phyloP scores from a whole-genome alignment of 2,888 invertebrate species.

The Epinotia ramella region DNA sequence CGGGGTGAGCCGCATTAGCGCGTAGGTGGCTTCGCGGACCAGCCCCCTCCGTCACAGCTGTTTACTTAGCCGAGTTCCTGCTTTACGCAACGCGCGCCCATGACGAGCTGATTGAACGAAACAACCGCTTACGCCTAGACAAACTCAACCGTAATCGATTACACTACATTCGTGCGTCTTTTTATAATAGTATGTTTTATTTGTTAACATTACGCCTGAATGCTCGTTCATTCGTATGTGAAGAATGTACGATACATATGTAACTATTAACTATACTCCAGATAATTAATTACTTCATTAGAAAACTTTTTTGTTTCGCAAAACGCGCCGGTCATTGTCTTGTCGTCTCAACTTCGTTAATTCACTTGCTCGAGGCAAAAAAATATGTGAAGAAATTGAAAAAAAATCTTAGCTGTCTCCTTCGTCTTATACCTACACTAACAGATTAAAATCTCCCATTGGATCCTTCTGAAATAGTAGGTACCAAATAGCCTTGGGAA shows the following conservation, averaged over 20 bases:
- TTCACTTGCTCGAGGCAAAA: too few species aligned
- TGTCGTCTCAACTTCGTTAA: neutral
- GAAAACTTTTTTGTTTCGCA: too few species aligned
- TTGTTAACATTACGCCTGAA: conserved; percentile 16
- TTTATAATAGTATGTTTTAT: conserved; percentile 31
- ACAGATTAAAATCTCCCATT: too few species aligned
- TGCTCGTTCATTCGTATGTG: neutral
- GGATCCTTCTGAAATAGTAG: too few species aligned
- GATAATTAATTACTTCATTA: neutral
- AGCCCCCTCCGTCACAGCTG: conserved; percentile 32
- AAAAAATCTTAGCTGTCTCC: too few species aligned
- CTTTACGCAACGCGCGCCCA: conserved; percentile 34
- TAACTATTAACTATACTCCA: neutral
- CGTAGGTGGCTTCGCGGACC: conserved; percentile 15
- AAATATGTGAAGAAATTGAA: too few species aligned
- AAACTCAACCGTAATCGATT: conserved; percentile 42
- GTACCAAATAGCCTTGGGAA: too few species aligned
- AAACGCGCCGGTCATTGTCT: too few species aligned
- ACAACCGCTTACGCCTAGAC: conserved; percentile 33
- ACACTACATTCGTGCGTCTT: conserved; percentile 27
- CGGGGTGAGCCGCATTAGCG: too few species aligned
- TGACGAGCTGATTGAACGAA: conserved; percentile 33
- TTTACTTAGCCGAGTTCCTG: conserved; percentile 33
- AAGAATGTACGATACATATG: neutral
- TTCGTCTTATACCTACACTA: too few species aligned